Conservation (phyloP, 1,140 invertebrate species). For the Teleopsis dalmanni region DNA sequence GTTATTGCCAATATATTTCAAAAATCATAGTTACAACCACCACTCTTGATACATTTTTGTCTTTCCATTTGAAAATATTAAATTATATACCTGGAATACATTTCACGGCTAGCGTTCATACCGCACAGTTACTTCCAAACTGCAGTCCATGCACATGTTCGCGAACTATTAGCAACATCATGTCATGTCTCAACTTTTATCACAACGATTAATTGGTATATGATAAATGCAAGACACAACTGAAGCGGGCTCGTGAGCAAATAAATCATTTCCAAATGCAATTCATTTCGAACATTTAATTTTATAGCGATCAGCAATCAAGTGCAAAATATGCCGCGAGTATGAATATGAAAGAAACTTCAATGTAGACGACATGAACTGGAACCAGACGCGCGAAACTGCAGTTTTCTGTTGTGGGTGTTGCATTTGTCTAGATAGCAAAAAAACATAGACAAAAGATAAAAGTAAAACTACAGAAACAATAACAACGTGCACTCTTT, state of each 20-base stretch:
- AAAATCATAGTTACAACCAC: no score
- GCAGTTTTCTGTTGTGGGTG: neutral
- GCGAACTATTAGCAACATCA: slow-evolving; percentile 3
- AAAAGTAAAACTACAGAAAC: no score
- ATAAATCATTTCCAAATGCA: slow-evolving; percentile 36
- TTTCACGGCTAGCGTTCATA: no score
- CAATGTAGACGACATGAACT: slow-evolving; percentile 2
- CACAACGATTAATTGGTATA: slow-evolving; percentile 13
- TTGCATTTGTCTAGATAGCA: neutral
- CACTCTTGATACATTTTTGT: no score
- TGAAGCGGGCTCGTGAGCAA: slow-evolving; percentile 39
- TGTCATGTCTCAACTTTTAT: slow-evolving; percentile 9
- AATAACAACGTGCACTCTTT: no score
- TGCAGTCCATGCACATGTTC: no score
- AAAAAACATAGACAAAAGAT: neutral
- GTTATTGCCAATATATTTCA: no score
- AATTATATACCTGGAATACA: no score
- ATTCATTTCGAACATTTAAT: slow-evolving; percentile 6
- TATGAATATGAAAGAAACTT: slow-evolving; percentile 1
- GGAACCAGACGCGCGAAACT: slow-evolving; percentile 1
- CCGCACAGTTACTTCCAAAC: no score
- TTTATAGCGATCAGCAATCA: neutral
- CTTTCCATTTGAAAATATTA: no score
- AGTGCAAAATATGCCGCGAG: neutral
- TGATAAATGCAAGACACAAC: slow-evolving; percentile 12